Base-by-base conservation (phyloP, 2,888 invertebrate genomes). In the Atethmia centrago region DNA sequence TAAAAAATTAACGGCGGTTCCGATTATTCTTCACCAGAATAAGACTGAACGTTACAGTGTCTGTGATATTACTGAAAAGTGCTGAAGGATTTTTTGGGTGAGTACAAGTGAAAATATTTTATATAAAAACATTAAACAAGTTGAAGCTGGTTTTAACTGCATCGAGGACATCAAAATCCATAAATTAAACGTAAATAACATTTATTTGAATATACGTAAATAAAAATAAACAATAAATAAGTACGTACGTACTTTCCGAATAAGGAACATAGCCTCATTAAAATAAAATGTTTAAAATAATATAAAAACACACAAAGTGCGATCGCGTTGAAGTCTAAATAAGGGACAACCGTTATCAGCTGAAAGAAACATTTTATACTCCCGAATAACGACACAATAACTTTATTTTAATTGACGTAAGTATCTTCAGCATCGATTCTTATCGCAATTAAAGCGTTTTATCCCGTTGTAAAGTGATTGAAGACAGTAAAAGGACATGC, bases 271-370 rank as follows among this genome's bases (percentile, higher is more conserved):
- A 45, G 14, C 25, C 3, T 36, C 16, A 68, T 21, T 49, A 47
- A 47, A 55, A 19, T 25, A 28, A 42, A 45, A 53, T n/a, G 21
- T n/a, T 36, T 3, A 0, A 14, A 65, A 36, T 10, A 65, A 10
- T 42, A 42, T n/a, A 16, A 59, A 59, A 55, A 28, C 1, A 62
- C 16, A 14, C 2, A 16, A 64, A 56, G 21, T 45, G 28, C 10
- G 21, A 31, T 55, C 79, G 79, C 86, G 88, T 88, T 89, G 83
- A 89, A 71, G 81, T 89, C 88, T 88, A 83, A 86, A 58, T 80
- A 74, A 77, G 66, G 31, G 53, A 40, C 68, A 63, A 45, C 42
- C 40, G 71, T 51, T 47, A 74, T 28, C 68, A 74, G 55, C 61
- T 58, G 58, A 68, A 71, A 62, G 49, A 53, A 70, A 47, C 10